A percentile compares a stretch with the other conserved stretches of the same genome.
Evolutionary conservation across 2,113 vertebrate species (phyloP).

Genomic region (Fulmarus glacialis): DNA sequence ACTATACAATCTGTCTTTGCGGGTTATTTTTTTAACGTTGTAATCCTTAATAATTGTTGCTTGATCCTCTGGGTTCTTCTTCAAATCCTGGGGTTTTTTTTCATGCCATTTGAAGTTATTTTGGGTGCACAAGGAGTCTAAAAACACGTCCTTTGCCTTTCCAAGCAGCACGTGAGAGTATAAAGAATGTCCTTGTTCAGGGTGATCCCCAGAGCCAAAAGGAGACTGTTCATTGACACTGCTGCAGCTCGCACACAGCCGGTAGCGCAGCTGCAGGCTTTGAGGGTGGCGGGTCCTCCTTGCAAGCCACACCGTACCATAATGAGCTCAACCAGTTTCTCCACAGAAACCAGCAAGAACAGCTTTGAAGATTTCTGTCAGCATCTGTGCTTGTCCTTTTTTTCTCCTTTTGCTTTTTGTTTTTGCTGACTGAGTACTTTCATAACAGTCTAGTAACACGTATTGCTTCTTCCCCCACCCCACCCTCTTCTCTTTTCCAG

Average conservation of each 20-base stretch:
- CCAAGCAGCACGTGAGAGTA: background rate
- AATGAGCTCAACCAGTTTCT: background rate
- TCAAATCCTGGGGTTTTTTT: background rate
- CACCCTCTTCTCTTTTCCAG: slow-evolving; percentile 65
- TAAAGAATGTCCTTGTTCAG: slow-evolving; percentile 30
- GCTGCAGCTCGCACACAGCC: background rate
- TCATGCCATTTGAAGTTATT: background rate
- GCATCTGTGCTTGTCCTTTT: slow-evolving; percentile 10
- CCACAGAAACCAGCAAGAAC: background rate
- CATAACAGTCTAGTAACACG: background rate
- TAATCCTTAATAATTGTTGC: background rate
- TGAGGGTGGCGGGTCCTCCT: background rate
- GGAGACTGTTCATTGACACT: background rate
- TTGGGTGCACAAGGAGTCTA: background rate
- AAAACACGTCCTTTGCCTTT: background rate
- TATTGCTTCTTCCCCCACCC: background rate
- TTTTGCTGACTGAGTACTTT: background rate
- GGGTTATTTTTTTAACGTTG: background rate
- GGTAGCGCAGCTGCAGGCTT: background rate
- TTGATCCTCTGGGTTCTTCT: background rate
- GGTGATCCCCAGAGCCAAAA: background rate
- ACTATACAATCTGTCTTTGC: background rate
- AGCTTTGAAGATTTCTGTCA: slow-evolving; percentile 25
- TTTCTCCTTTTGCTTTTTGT: background rate
- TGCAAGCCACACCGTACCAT: background rate